Base-by-base conservation (phyloP, 2,888 invertebrate species). In the Eupsilia transversa region DNA sequence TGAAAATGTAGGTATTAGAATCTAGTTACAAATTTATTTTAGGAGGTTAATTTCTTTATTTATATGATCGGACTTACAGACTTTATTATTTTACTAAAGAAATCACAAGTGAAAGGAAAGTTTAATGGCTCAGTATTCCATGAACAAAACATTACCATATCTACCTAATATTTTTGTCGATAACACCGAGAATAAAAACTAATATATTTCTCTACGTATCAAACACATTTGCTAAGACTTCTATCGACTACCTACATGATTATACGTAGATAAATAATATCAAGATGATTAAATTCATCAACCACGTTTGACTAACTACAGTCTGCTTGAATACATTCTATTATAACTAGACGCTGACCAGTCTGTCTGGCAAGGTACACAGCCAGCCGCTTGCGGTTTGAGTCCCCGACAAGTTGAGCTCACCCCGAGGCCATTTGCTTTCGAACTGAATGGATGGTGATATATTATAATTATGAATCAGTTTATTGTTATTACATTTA, bases 371-470 rank as follows among this genome's bases (percentile, higher is more conserved):
- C 57, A 60, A 72, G 57, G 75, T 77, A 74, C 76, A 75, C 70
- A 75, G 79, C 76, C 79, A 77, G 70, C 30, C 68, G 60, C 60
- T 68, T 88, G 87, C 73, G 88, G 87, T 85, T 83, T 72, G 38
- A 56, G 59, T 63, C 71, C 64, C 69, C 72, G 69, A 74, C 80
- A 77, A 82, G 79, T 75, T 71, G 63, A 74, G 35, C 71, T 61
- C 65, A 41, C 27, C 49, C 46, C 70, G 43, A 66, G 57, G 35
- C 65, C 74, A 64, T 83, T 83, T 74, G 66, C 68, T 60, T 64
- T 82, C 61, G 38, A 65, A 66, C 33, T 43, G 41, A 84, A 64
- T 69, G 35, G 35, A 52, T 54, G 10, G 30, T 63, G 27, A 59
- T 65, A 41, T 56, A 59, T 17, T 59, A 27, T 46, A 23, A 17